Percentiles rank a stretch among this genome's conserved stretches.
Conservation (phyloP, 2,888 invertebrate genomes). For the Phengaris arion region DNA sequence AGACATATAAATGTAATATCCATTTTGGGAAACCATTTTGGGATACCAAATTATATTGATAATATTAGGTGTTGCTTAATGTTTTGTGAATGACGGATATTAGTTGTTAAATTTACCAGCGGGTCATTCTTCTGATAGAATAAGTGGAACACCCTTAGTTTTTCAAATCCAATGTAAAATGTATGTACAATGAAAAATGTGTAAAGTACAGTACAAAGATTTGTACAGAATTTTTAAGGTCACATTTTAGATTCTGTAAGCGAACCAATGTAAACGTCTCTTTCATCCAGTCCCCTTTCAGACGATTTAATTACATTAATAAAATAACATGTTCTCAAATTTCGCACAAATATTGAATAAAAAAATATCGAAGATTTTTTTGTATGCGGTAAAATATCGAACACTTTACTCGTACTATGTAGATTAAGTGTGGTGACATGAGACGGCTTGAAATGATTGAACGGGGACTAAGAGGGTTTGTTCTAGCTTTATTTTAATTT, state of each 20-base stretch:
- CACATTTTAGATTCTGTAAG: constrained; percentile 24
- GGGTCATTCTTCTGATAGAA: neutral
- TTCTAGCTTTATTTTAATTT: constrained; percentile 75
- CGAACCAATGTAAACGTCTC: constrained; percentile 18
- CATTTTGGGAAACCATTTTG: too few species aligned
- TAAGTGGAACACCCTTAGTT: neutral
- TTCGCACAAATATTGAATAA: constrained; percentile 30
- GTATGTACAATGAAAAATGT: constrained; percentile 4
- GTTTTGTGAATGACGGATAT: too few species aligned
- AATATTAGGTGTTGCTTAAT: too few species aligned
- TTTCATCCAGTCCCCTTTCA: constrained; percentile 27
- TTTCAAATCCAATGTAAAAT: neutral
- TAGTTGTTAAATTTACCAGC: too few species aligned
- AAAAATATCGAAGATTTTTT: constrained; percentile 45
- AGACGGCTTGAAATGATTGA: constrained; percentile 75
- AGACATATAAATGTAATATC: too few species aligned
- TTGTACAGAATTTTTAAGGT: constrained; percentile 16
- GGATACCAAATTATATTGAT: too few species aligned
- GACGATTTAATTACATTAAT: constrained; percentile 22
- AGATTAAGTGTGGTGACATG: constrained; percentile 65
- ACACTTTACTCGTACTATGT: constrained; percentile 50
- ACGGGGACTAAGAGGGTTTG: constrained; percentile 73
- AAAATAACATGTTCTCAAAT: constrained; percentile 1
- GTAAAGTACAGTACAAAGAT: neutral
- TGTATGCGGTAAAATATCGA: constrained; percentile 47